These are phyloP conservation scores for Gavia stellata DNA, from an alignment of 2,113 vertebrate species.

Conservation along the genomic window DNA sequence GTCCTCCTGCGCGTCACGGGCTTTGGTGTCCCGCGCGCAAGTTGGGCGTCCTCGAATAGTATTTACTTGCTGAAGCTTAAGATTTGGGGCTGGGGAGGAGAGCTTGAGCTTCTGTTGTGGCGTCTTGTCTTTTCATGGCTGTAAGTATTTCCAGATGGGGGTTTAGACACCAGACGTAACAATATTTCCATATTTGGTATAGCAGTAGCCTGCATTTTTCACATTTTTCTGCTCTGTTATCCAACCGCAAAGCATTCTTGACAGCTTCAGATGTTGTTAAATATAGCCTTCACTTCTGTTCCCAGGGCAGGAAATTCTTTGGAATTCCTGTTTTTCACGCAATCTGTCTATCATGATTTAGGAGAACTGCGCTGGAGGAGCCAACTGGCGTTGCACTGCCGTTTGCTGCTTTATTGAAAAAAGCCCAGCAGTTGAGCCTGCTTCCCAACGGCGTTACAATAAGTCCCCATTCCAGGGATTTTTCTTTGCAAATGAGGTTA, in stretches of 20 bases:
- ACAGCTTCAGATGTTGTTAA: conserved; percentile 95
- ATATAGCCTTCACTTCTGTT: conserved; percentile 86
- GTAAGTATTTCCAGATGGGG: conserved; percentile 95
- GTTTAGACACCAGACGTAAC: conserved; percentile 94
- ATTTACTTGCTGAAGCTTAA: background rate
- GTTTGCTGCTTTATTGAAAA: conserved; percentile 64
- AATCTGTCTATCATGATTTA: conserved; percentile 85
- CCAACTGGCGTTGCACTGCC: conserved; percentile 73
- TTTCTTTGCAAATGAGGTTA: conserved; percentile 66
- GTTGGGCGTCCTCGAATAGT: background rate
- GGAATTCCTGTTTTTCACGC: conserved; percentile 90
- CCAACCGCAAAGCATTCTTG: conserved; percentile 97
- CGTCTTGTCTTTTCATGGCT: conserved; percentile 76
- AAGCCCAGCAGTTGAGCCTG: conserved; percentile 44
- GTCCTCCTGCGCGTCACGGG: background rate
- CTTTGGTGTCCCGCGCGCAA: background rate
- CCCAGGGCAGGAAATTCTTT: conserved; percentile 92
- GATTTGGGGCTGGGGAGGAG: background rate
- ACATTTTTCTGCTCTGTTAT: conserved; percentile 95
- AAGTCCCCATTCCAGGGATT: conserved; percentile 72
- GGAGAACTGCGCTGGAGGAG: conserved; percentile 70
- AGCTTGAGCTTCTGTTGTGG: conserved; percentile 75
- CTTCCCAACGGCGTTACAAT: conserved; percentile 65
- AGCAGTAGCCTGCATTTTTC: conserved; percentile 98
- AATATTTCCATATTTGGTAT: conserved; percentile 99